phyloP scores from a whole-genome alignment of 2,113 vertebrate genomes.

The Hystrix cristata region DNA sequence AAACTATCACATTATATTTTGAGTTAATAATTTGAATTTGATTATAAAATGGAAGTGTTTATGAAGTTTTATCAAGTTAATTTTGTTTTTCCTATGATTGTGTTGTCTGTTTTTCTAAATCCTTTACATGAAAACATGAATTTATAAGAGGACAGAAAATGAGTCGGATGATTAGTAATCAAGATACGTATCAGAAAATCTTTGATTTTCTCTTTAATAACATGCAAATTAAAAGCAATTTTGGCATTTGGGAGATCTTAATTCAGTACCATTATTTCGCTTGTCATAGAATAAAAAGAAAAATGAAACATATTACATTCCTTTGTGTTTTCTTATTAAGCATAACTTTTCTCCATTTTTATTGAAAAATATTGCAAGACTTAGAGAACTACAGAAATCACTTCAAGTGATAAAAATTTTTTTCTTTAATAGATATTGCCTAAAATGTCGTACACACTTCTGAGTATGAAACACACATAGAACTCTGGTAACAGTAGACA shows the following conservation, averaged over 20 bases:
- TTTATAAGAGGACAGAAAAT: background rate
- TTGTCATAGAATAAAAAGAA: background rate
- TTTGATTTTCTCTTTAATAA: constrained; percentile 32
- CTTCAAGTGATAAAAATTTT: background rate
- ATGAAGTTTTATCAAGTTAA: constrained; percentile 42
- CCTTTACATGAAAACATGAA: background rate
- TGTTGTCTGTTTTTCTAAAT: background rate
- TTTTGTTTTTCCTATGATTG: background rate
- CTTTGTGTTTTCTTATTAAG: background rate
- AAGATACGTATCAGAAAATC: constrained; percentile 34
- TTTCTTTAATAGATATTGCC: background rate
- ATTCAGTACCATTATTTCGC: background rate
- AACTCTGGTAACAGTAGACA: background rate
- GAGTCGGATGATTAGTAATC: background rate
- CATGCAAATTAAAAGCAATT: constrained; percentile 26
- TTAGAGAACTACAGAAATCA: background rate
- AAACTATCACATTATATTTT: constrained; percentile 49
- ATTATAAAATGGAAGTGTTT: constrained; percentile 50
- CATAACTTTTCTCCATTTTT: background rate
- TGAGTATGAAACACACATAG: background rate
- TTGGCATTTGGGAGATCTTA: background rate
- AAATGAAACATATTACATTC: background rate
- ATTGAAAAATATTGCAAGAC: background rate
- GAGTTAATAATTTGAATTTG: constrained; percentile 50
- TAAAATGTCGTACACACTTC: background rate